A percentile compares a stretch with the other conserved stretches of the same genome.
Evolutionary conservation across 2,888 invertebrate species (phyloP).

Genomic region (Pelosia muscerda): DNA sequence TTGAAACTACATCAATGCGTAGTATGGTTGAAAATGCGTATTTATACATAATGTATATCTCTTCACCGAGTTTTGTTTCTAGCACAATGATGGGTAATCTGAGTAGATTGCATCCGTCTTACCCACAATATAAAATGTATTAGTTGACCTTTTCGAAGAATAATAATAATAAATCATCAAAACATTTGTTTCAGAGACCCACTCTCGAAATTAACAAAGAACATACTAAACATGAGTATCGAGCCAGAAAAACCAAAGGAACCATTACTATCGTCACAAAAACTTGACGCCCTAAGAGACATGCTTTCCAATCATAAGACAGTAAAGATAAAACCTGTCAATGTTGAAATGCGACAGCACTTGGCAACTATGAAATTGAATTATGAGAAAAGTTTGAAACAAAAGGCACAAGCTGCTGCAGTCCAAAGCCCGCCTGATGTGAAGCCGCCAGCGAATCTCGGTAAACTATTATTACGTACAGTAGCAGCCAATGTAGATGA

Average conservation of each 20-base stretch:
- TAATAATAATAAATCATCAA: not conserved
- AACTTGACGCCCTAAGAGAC: conserved; percentile 82
- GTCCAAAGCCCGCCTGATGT: conserved; percentile 30
- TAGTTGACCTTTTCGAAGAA: not conserved
- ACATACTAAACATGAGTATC: conserved; percentile 83
- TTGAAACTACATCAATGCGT: not conserved
- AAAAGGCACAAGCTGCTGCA: conserved; percentile 51
- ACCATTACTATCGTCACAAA: conserved; percentile 78
- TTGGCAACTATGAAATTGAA: conserved; percentile 70
- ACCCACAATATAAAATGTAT: not conserved
- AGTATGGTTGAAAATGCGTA: not conserved
- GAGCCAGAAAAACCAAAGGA: conserved; percentile 76
- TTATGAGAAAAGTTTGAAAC: conserved; percentile 71
- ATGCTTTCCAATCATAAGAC: conserved; percentile 84
- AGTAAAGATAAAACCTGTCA: conserved; percentile 82
- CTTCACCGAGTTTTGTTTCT: no score
- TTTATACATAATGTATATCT: not conserved
- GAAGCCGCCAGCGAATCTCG: conserved; percentile 34
- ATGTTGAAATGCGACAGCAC: conserved; percentile 76
- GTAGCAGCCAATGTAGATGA: not conserved
- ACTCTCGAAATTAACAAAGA: conserved; percentile 81
- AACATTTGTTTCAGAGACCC: conserved; percentile 66
- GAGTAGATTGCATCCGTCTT: not conserved
- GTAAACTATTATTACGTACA: conserved; percentile 38
- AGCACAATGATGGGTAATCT: no score